Evolutionary conservation across 1,140 invertebrate genomes (phyloP), one percentile per base, ranked within the genome.

Genomic region (Hycleus phaleratus): DNA sequence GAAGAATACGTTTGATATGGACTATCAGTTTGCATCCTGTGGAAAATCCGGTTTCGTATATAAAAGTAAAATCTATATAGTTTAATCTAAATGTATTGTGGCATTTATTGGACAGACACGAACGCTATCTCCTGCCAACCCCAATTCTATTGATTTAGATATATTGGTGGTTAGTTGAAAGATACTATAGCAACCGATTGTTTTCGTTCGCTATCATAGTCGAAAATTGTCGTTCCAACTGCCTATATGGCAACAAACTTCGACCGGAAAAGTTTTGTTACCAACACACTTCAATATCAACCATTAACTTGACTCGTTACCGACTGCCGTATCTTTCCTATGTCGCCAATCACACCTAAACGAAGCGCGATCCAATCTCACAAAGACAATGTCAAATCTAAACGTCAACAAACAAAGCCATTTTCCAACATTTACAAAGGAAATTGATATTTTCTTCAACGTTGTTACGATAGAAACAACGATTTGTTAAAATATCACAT

Each of bases 241-340:
- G 18, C 18, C 18, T 18, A 18, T 18, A 18, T 18, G 18, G 18
- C 18, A 18, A 18, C 18, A 18, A 18, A 18, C 18, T 18, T 1
- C 1, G 1, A 18, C 18, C 1, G 18, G 18, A 18, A 18, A 18
- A 18, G 18, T 18, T 18, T 18, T 18, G 18, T 18, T 18, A 18
- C 18, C 18, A 18, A 18, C 18, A 18, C 18, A 18, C 18, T 1
- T 18, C 1, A 18, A 18, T 18, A 18, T 18, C 54, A 38, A 42
- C 58, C 51, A 55, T 49, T 59, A 55, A 26, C 39, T 26, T 24
- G 44, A 40, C 49, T 51, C 54, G 38, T 46, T 59, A 44, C 48
- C 58, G 50, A 12, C 39, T 2, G 18, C 18, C 38, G 46, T 60
- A 60, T 60, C 58, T 60, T 49, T 59, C 55, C 55, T 60, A 52